Evolutionary conservation across 2,888 invertebrate genomes (phyloP).

Genomic region (Agrotis clavis): DNA sequence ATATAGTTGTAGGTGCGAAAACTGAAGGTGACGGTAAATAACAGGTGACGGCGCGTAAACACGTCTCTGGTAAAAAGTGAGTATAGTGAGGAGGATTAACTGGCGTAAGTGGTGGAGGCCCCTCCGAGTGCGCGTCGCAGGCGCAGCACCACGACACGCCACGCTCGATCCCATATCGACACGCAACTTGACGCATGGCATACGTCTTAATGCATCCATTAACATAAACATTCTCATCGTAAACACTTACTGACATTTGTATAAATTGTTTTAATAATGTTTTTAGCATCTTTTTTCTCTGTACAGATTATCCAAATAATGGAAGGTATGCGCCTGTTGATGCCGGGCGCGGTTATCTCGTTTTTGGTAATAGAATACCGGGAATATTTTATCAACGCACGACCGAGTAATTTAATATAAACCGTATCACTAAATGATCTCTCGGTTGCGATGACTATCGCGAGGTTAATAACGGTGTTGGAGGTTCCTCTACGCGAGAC

Average conservation of each 20-base stretch:
- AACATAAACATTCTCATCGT: constrained; percentile 77
- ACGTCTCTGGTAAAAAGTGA: constrained; percentile 75
- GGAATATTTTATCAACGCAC: constrained; percentile 90
- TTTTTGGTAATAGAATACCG: constrained; percentile 90
- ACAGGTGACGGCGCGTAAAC: constrained; percentile 72
- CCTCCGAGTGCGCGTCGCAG: constrained; percentile 56
- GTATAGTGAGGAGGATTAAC: constrained; percentile 78
- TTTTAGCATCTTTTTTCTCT: constrained; percentile 58
- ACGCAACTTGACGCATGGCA: constrained; percentile 86
- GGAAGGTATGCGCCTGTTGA: constrained; percentile 72
- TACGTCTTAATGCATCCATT: constrained; percentile 80
- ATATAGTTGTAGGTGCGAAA: constrained; percentile 69
- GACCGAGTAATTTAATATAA: constrained; percentile 91
- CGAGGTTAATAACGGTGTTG: constrained; percentile 90
- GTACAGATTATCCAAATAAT: constrained; percentile 66
- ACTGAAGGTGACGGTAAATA: constrained; percentile 77
- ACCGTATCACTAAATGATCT: constrained; percentile 91
- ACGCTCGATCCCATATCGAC: constrained; percentile 81
- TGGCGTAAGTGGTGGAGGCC: constrained; percentile 67
- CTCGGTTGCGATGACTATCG: constrained; percentile 87
- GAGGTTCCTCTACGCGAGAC: constrained; percentile 87
- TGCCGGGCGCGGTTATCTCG: constrained; percentile 86
- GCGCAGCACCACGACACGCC: constrained; percentile 63
- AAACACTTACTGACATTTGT: constrained; percentile 70
- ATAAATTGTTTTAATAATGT: constrained; percentile 63